phyloP scores from a whole-genome alignment of 2,888 invertebrate genomes.

The Philaethria dido region DNA sequence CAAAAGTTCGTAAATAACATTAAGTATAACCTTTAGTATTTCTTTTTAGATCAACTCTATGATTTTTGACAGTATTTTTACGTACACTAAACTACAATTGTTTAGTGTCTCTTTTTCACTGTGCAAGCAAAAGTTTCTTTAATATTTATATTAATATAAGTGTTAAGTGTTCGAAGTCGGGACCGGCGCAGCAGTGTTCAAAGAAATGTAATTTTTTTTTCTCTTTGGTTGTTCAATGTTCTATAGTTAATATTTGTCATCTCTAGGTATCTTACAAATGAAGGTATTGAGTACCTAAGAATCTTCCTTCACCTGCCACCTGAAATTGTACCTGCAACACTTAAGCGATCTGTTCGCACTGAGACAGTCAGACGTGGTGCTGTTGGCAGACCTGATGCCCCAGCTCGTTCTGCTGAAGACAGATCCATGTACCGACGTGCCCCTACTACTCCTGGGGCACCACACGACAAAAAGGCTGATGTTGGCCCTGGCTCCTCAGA shows the following conservation, averaged over 20 bases:
- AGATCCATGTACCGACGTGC: constrained; percentile 92
- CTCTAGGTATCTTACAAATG: constrained; percentile 96
- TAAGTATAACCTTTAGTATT: too few relatives aligned
- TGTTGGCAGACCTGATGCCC: constrained; percentile 86
- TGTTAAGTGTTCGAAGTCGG: too few relatives aligned
- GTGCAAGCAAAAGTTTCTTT: too few relatives aligned
- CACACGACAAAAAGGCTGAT: constrained; percentile 97
- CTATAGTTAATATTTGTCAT: constrained; percentile 1
- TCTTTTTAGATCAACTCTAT: too few relatives aligned
- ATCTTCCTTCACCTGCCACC: constrained; percentile 98
- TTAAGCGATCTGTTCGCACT: constrained; percentile 94
- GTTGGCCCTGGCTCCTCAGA: constrained; percentile 97
- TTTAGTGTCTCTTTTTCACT: too few relatives aligned
- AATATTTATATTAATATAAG: too few relatives aligned
- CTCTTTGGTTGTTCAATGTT: background rate
- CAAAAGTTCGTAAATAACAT: background rate
- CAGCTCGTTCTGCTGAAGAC: constrained; percentile 92
- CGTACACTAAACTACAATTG: too few relatives aligned
- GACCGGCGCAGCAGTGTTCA: too few relatives aligned
- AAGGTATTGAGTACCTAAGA: constrained; percentile 98
- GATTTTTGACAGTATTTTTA: too few relatives aligned
- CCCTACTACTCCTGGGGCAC: constrained; percentile 84
- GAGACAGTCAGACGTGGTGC: constrained; percentile 93
- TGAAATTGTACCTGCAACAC: constrained; percentile 99
- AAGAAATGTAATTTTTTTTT: too few relatives aligned